Percentiles rank a stretch among this genome's conserved stretches.
These are phyloP conservation scores for Sitobion miscanthi DNA, from an alignment of 1,140 invertebrate genomes.

Conservation along the genomic window DNA sequence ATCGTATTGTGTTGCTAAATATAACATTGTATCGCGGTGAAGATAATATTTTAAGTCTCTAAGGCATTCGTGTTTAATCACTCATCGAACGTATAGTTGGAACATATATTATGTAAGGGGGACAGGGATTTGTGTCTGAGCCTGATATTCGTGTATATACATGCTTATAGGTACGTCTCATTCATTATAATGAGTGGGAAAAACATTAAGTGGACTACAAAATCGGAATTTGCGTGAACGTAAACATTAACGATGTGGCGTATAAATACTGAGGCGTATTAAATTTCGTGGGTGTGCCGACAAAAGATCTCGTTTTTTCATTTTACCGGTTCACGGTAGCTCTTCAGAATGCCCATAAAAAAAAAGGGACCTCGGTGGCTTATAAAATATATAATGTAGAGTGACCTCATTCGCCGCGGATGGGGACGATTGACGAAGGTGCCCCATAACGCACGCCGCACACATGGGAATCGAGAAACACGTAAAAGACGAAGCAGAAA, in stretches of 20 bases:
- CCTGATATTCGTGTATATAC: neutral
- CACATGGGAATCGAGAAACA: neutral
- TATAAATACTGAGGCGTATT: neutral
- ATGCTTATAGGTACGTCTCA: neutral
- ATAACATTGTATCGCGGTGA: neutral
- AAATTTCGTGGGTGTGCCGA: slow-evolving; percentile 34
- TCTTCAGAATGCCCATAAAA: slow-evolving; percentile 16
- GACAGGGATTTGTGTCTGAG: neutral
- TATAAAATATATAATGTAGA: neutral
- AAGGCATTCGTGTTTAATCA: neutral
- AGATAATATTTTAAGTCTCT: neutral
- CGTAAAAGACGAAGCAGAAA: slow-evolving; percentile 4
- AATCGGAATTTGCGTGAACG: slow-evolving; percentile 41
- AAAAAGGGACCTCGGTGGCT: slow-evolving; percentile 9
- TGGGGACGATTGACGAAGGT: slow-evolving; percentile 39
- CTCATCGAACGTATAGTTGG: neutral
- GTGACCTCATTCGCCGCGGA: slow-evolving; percentile 43
- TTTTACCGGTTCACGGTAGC: slow-evolving; percentile 13
- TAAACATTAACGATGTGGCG: slow-evolving; percentile 1
- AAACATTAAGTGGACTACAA: neutral
- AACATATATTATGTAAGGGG: neutral
- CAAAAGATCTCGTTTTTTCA: slow-evolving; percentile 24
- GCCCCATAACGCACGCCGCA: slow-evolving; percentile 9
- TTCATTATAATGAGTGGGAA: neutral
- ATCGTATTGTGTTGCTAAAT: neutral